Percentiles rank a stretch among this genome's conserved stretches.
Evolutionary conservation across 2,113 vertebrate genomes (phyloP).

Genomic region (Dascyllus trimaculatus): DNA sequence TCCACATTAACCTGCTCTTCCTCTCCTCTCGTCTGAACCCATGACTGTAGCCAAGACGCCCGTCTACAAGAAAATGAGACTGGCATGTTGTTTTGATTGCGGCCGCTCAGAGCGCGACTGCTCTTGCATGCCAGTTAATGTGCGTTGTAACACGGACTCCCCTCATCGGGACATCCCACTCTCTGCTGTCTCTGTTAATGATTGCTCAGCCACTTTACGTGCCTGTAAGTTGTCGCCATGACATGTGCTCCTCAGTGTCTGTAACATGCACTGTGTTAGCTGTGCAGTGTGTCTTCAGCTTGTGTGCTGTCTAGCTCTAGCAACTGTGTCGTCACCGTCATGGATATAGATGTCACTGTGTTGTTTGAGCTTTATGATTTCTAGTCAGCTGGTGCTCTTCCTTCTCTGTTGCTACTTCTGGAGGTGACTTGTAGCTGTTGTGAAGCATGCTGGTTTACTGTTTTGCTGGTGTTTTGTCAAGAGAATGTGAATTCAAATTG

Average conservation of each 20-base stretch:
- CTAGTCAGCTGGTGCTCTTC: conserved; percentile 25
- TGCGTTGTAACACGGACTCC: conserved; percentile 95
- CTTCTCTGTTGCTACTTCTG: conserved; percentile 45
- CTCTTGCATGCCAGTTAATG: conserved; percentile 96
- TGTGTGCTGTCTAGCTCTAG: conserved; percentile 52
- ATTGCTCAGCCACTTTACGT: conserved; percentile 95
- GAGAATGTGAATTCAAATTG: conserved; percentile 57
- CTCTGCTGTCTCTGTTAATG: conserved; percentile 98
- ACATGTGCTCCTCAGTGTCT: conserved; percentile 71
- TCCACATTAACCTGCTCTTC: conserved; percentile 95
- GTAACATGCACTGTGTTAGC: conserved; percentile 52
- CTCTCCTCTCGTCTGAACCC: conserved; percentile 90
- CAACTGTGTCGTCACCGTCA: conserved; percentile 46
- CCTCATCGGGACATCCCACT: conserved; percentile 94
- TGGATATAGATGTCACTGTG: conserved; percentile 57
- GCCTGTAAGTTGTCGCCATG: conserved; percentile 95
- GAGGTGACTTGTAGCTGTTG: conserved; percentile 50
- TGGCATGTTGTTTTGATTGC: conserved; percentile 99
- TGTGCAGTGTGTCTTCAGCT: conserved; percentile 50
- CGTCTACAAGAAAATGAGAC: conserved; percentile 95
- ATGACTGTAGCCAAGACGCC: conserved; percentile 96
- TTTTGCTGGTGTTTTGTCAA: conserved; percentile 55
- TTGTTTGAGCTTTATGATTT: conserved; percentile 37
- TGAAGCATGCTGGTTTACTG: conserved; percentile 63
- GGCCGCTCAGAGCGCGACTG: conserved; percentile 94